phyloP scores from a whole-genome alignment of 2,888 invertebrate genomes.

The Lasius fuliginosus region DNA sequence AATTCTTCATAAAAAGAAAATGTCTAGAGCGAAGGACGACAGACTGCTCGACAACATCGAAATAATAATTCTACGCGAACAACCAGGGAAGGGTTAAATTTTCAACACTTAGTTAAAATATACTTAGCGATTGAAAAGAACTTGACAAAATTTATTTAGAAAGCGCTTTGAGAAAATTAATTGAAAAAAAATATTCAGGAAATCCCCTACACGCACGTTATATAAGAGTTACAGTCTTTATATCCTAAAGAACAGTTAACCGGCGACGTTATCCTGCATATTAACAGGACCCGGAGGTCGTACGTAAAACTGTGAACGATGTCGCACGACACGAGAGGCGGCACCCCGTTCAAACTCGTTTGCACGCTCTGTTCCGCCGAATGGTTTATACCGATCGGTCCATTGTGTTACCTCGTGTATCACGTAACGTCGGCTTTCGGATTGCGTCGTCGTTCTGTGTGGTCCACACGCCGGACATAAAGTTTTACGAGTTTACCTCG shows the following conservation, averaged over 20 bases:
- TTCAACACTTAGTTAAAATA: neutral
- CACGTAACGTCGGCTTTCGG: conserved; percentile 3
- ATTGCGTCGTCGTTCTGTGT: conserved; percentile 35
- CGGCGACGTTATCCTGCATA: neutral
- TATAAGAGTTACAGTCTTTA: neutral
- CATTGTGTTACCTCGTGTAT: conserved; percentile 35
- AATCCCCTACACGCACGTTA: neutral
- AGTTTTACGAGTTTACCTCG: conserved; percentile 47
- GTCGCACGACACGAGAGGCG: neutral
- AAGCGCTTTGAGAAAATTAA: neutral
- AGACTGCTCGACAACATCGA: neutral
- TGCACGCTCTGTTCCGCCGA: conserved; percentile 15
- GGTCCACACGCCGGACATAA: conserved; percentile 32
- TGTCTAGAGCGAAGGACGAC: neutral
- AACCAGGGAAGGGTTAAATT: neutral
- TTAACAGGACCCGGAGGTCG: neutral
- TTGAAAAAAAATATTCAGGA: neutral
- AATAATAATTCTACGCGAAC: neutral
- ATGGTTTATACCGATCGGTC: conserved; percentile 34
- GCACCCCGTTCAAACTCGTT: conserved; percentile 6
- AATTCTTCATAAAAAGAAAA: neutral
- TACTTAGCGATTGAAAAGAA: neutral
- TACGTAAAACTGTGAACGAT: neutral
- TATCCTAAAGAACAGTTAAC: neutral
- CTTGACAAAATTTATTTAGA: neutral